Evolutionary conservation across 2,888 invertebrate species (phyloP), one percentile per base, ranked within the genome.

Genomic region (Anaspis maculata): DNA sequence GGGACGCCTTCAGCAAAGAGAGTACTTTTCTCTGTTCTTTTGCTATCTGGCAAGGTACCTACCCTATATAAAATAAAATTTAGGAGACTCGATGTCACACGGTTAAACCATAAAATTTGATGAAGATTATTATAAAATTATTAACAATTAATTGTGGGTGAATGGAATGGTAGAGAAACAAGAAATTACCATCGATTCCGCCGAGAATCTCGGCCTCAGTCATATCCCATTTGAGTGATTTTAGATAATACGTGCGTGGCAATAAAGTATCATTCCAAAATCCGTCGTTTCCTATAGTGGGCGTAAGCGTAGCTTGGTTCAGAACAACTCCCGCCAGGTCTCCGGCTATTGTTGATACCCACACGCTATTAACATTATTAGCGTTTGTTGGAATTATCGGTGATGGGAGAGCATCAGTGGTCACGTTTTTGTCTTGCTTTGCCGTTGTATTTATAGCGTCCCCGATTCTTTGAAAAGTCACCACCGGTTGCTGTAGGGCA

Each of bases 141-240:
- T n/a, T n/a, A n/a, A n/a, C n/a, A n/a, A n/a, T n/a, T n/a, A n/a
- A n/a, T n/a, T n/a, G n/a, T n/a, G n/a, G n/a, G n/a, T n/a, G n/a
- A n/a, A n/a, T n/a, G n/a, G n/a, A n/a, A n/a, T n/a, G n/a, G n/a
- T n/a, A n/a, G n/a, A n/a, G n/a, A n/a, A n/a, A n/a, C n/a, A n/a
- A n/a, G n/a, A n/a, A 32, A 51, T 49, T 64, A 76, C 81, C 81
- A 55, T 83, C 82, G 27, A 83, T 69, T 16, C 77, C 79, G 21
- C 76, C 80, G 21, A 82, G 56, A 32, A 82, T 71, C 61, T 82
- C 80, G 13, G 80, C 74, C 49, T 78, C 74, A 3, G 80, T 81
- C 46, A 77, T 68, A 44, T 81, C 78, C 71, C 77, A 79, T 2
- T 66, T 62, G 34, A 62, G 61, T 4, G 70, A 67, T 13, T 70